Percentiles rank a stretch among this genome's conserved stretches.
phyloP scores from a whole-genome alignment of 2,797 vertebrate species.

The Galaxias olidus region DNA sequence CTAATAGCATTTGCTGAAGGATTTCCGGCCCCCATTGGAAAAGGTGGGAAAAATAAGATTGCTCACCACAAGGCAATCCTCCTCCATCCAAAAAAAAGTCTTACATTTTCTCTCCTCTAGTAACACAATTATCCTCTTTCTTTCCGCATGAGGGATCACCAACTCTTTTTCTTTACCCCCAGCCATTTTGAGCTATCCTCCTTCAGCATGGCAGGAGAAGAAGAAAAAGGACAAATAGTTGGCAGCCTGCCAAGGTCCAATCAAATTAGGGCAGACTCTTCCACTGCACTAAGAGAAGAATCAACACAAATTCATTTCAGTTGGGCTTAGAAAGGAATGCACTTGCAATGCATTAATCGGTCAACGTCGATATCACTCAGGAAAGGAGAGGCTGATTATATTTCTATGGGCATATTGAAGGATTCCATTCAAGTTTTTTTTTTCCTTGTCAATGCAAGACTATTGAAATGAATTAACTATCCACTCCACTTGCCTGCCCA shows the following conservation, averaged over 20 bases:
- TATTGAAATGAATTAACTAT: neutral
- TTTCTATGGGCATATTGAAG: constrained; percentile 35
- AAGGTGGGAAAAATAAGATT: constrained; percentile 43
- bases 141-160: constrained; percentile 24
- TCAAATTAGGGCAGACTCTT: constrained; percentile 48
- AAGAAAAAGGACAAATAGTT: constrained; percentile 48
- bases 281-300: constrained; percentile 35
- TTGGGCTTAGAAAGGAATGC: constrained; percentile 38
- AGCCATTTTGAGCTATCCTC: constrained; percentile 43
- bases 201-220: constrained; percentile 16
- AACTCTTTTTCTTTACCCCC: constrained; percentile 11
- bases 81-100: neutral
- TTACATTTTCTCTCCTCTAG: constrained; percentile 22
- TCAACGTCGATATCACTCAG: constrained; percentile 49
- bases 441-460: constrained; percentile 11
- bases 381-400: constrained; percentile 52
- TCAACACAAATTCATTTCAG: constrained; percentile 41
- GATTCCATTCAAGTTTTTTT: constrained; percentile 35
- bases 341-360: constrained; percentile 50
- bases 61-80: constrained; percentile 21
- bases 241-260: constrained; percentile 45
- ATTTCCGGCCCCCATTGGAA: constrained; percentile 39
- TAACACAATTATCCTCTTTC: constrained; percentile 49
- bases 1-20: constrained; percentile 31
- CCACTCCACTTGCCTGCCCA: neutral